Evolutionary conservation across 2,888 invertebrate genomes (phyloP), one percentile per base, ranked within the genome.

Genomic region (Mythimna impura): DNA sequence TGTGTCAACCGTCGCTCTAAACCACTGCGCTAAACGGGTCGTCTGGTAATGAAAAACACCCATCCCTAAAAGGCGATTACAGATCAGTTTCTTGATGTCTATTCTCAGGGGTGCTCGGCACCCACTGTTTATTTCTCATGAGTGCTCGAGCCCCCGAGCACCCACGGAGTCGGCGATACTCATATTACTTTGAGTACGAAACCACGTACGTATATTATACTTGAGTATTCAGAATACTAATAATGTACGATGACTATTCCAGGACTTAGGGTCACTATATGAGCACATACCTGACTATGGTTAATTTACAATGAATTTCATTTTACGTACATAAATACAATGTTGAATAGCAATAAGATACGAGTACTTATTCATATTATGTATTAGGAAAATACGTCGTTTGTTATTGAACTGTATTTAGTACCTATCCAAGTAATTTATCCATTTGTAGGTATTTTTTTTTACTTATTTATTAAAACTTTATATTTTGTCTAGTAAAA

Each of bases 251-350:
- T 73, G 65, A 65, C 65, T 14, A 25, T 52, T 73, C 64, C 10
- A 40, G 57, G 65, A 65, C 50, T 40, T 72, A 55, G 25, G 25
- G 12, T n/a, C 36, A 40, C 17, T 50, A 40, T 58, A 58, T 58
- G 22, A 57, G 20, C 30, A 74, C 47, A 36, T 25, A 25, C 25
- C 1, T 25, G 25, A 25, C 22, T 60, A n/a, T 8, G 61, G 60
- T 10, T 20, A 7, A 61, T 74, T 74, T 74, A 67, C 67, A 50
- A 40, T 55, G 22, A 67, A 67, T 61, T 74, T 10, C 6, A 22
- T 40, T 50, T 62, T 55, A 17, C 54, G 30, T 60, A 66, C 9
- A 14, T 50, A 47, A 17, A 14, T 25, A 47, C 20, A 14, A 30
- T 47, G 22, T 62, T 55, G 61, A 74, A 61, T 61, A 66, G 34